Evolutionary conservation across 2,113 vertebrate genomes (phyloP), one percentile per base, ranked within the genome.

Genomic region (Labrus mixtus): DNA sequence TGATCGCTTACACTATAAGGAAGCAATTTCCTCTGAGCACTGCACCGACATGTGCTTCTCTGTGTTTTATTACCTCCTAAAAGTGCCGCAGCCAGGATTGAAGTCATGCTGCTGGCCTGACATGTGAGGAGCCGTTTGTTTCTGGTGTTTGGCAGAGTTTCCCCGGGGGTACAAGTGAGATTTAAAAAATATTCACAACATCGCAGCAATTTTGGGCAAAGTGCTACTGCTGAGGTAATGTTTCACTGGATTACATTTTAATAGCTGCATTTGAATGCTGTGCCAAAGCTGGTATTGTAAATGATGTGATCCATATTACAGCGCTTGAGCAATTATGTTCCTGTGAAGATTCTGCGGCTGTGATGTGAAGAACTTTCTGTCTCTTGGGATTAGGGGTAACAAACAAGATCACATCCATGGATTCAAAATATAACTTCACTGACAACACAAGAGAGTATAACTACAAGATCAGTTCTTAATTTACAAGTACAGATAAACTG

Each of bases 21-120:
- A 69, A 86, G 79, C 88, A 80, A 81, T 91, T 88, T 89, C 82
- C 81, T 89, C 74, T 70, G 74, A n/a, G 55, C 48, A 10, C 77
- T 46, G 25, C 76, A 73, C 68, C 66, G 77, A 76, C 78, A 74
- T 85, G 77, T 79, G 78, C 73, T 81, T 69, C 62, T 76, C 58
- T 79, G 61, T 41, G 51, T 90, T 91, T 91, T 83, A 90, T 84
- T 79, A 53, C 84, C 80, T 80, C 78, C 78, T 81, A 81, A 86
- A 90, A 82, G 71, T 51, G 67, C 41, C 12, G 82, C 36, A 81
- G 87, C 89, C 90, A 89, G 87, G 74, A 75, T 45, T 90, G 87
- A 90, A 91, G 88, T 94, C 90, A 93, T 90, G 85, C 62, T 87
- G 55, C 87, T 93, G 93, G 91, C 88, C 8, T 7, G n/a, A 90